These are phyloP conservation scores for Pangasius mekongensis DNA, from an alignment of 2,797 vertebrate species.

Conservation along the genomic window DNA sequence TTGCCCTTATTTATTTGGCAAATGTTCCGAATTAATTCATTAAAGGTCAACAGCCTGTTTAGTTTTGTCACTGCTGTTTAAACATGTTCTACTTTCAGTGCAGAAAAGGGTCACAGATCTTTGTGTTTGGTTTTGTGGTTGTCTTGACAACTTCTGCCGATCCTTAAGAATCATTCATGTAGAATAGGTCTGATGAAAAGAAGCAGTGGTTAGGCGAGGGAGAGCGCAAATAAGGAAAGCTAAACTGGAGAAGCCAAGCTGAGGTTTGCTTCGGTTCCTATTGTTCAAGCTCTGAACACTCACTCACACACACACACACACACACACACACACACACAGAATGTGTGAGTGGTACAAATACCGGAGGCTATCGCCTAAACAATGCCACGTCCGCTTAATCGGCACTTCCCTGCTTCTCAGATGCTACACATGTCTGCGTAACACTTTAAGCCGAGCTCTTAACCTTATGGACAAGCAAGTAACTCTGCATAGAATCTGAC, in stretches of 20 bases:
- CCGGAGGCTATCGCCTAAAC: conserved; percentile 68
- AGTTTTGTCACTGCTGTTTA: conserved; percentile 17
- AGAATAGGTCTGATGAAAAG: conserved; percentile 56
- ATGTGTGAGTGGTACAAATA: conserved; percentile 53
- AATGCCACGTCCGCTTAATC: conserved; percentile 69
- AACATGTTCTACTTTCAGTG: conserved; percentile 47
- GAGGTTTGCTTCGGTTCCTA: conserved; percentile 53
- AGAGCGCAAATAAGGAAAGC: conserved; percentile 55
- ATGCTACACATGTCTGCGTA: conserved; percentile 66
- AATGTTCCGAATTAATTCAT: conserved; percentile 25
- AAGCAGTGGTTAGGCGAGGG: conserved; percentile 52
- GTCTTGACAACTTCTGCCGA: conserved; percentile 61
- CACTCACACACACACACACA: conserved; percentile 35
- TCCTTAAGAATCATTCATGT: conserved; percentile 60
- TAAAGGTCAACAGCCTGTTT: not conserved
- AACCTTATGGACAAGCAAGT: not conserved
- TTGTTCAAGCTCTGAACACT: conserved; percentile 54
- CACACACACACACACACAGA: conserved; percentile 34
- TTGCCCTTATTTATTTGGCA: conserved; percentile 14
- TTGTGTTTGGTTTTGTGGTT: conserved; percentile 61
- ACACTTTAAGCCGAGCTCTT: conserved; percentile 60
- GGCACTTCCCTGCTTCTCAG: conserved; percentile 62
- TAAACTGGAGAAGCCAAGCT: conserved; percentile 55
- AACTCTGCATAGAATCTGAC: not conserved
- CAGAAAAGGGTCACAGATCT: conserved; percentile 56